Evolutionary conservation across 92 coral and sea anemone species (phyloP).

Genomic region (Pocillopora grandis): DNA sequence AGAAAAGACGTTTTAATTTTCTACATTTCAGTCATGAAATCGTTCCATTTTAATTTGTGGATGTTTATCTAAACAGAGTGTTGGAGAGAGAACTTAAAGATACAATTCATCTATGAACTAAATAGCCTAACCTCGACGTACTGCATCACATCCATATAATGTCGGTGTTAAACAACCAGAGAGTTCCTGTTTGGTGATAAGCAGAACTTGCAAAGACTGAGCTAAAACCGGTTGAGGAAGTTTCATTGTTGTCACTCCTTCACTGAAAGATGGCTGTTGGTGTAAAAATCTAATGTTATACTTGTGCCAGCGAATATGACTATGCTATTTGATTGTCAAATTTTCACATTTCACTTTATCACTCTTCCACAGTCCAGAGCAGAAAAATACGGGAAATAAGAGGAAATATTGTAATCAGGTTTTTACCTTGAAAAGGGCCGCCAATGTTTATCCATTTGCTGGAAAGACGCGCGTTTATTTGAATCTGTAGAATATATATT

Average conservation of each 20-base stretch:
- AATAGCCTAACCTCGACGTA: background rate
- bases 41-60: background rate
- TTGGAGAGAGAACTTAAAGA: background rate
- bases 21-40: background rate
- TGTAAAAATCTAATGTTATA: background rate
- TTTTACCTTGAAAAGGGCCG: too few species aligned
- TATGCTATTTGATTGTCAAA: too few species aligned
- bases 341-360: too few species aligned
- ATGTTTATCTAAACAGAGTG: background rate
- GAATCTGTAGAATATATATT: too few species aligned
- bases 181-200: background rate
- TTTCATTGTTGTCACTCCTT: background rate
- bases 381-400: too few species aligned
- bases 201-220: background rate
- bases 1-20: background rate
- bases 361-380: too few species aligned
- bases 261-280: background rate
- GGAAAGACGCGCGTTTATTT: too few species aligned
- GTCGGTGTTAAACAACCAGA: slow-evolving; percentile 2
- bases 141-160: slow-evolving; percentile 10
- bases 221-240: background rate
- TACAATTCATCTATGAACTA: background rate
- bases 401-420: too few species aligned
- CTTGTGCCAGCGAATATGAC: too few species aligned
- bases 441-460: background rate